Conservation (phyloP, 1,140 invertebrate genomes). For the Myzus persicae region DNA sequence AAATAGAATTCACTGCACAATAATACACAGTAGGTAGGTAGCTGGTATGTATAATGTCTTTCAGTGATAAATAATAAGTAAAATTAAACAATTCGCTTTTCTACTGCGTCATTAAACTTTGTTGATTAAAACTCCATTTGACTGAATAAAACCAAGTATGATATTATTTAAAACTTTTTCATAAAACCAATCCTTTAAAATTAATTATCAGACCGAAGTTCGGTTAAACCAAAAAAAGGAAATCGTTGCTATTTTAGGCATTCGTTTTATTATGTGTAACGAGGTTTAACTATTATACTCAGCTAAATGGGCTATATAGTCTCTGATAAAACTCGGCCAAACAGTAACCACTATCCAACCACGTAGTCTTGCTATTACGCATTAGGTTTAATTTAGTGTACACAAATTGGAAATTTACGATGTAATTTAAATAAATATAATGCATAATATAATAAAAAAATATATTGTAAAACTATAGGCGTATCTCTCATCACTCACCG, state of each 20-base stretch:
- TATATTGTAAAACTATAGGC: neutral
- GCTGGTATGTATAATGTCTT: too few relatives aligned
- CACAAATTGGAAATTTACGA: neutral
- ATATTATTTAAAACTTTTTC: neutral
- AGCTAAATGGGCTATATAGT: slow-evolving; percentile 32
- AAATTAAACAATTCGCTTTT: neutral
- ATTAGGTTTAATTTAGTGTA: slow-evolving; percentile 29
- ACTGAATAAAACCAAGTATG: neutral
- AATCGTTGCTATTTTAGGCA: neutral
- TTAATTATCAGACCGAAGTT: neutral
- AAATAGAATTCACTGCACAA: too few relatives aligned
- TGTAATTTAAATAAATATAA: neutral
- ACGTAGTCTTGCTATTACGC: neutral
- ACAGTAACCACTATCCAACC: neutral
- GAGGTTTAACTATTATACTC: neutral
- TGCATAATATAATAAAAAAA: too few relatives aligned
- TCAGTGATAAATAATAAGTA: neutral
- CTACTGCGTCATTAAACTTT: neutral
- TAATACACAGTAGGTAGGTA: too few relatives aligned
- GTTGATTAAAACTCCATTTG: neutral
- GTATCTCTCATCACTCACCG: neutral
- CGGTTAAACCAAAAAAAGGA: neutral
- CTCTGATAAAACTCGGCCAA: neutral
- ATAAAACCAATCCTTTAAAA: neutral
- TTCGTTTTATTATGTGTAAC: neutral